Conservation (phyloP, 1,140 invertebrate genomes). For the Antheraea mylitta region DNA sequence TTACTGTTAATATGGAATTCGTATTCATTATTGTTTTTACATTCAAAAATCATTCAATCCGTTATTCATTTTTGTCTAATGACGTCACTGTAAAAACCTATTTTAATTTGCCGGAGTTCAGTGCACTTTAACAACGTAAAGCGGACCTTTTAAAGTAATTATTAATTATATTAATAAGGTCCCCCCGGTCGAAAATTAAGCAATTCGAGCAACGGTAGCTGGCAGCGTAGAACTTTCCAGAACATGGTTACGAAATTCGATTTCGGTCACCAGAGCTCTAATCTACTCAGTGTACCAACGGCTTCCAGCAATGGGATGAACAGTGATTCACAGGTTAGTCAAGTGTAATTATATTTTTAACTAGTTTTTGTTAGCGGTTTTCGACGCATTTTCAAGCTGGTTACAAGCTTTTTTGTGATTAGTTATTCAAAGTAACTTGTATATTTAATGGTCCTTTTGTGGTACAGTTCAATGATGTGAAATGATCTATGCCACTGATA, state of each 20-base stretch:
- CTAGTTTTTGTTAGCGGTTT: background rate
- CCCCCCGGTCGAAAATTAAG: conserved; percentile 55
- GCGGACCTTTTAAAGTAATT: background rate
- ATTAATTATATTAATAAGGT: conserved; percentile 30
- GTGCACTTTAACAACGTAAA: background rate
- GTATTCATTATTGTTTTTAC: background rate
- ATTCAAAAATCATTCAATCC: too few species aligned
- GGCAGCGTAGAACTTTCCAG: conserved; percentile 62
- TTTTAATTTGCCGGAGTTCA: background rate
- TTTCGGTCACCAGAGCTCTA: conserved; percentile 38
- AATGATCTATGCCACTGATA: too few species aligned
- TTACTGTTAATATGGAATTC: background rate
- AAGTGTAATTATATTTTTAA: background rate
- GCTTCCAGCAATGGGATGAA: conserved; percentile 39
- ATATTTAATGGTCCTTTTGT: too few species aligned
- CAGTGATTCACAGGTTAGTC: conserved; percentile 59
- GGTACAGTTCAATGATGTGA: too few species aligned
- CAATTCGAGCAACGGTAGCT: conserved; percentile 59
- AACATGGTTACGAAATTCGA: conserved; percentile 58
- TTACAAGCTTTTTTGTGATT: too few species aligned
- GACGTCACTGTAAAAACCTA: background rate
- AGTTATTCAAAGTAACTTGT: too few species aligned
- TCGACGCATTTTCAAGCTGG: too few species aligned
- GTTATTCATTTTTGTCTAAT: background rate
- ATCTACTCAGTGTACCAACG: conserved; percentile 45